phyloP scores from a whole-genome alignment of 2,113 vertebrate genomes.

The Callospermophilus lateralis region DNA sequence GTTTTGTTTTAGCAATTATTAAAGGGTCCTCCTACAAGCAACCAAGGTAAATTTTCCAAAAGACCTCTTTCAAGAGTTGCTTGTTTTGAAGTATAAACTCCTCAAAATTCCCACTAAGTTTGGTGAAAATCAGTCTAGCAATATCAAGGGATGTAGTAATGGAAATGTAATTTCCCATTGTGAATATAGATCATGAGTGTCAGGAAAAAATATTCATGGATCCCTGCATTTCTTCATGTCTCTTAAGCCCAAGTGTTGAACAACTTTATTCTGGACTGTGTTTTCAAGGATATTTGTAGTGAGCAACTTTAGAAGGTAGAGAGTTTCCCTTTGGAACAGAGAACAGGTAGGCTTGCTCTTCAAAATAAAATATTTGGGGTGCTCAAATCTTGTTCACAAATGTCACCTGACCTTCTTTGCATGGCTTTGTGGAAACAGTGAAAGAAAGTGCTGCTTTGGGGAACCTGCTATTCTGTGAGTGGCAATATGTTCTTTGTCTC shows the following conservation, averaged over 20 bases:
- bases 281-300: neutral
- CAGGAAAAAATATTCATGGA: neutral
- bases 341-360: neutral
- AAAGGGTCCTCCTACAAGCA: too few species aligned
- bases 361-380: neutral
- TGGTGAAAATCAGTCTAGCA: neutral
- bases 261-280: neutral
- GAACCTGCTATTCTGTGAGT: neutral
- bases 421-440: too few species aligned
- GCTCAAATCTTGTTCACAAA: neutral
- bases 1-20: too few species aligned
- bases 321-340: neutral
- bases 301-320: neutral
- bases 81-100: too few species aligned
- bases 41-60: too few species aligned
- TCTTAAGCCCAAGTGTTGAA: neutral
- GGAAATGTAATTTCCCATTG: neutral
- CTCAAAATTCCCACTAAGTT: too few species aligned
- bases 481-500: neutral
- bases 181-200: rapidly evolving
- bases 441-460: neutral
- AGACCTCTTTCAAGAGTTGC: too few species aligned
- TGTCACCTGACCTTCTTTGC: neutral
- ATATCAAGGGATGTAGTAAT: neutral
- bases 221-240: neutral